Conservation (phyloP, 2,888 invertebrate genomes). For the Ennomos fuscantarius region DNA sequence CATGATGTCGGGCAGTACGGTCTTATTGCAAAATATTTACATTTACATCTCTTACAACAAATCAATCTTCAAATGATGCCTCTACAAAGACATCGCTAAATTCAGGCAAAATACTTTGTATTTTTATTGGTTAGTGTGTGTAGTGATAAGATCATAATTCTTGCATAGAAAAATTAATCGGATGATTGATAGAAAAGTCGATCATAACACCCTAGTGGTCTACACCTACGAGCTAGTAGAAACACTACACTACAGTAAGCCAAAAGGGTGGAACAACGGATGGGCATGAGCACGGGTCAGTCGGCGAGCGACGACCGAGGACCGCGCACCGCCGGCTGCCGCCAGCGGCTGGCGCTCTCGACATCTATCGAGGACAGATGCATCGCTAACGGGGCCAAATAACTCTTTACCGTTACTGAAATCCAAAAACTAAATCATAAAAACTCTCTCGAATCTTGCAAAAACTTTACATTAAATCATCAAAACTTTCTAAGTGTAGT, state of each 20-base stretch:
- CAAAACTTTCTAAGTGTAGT: slow-evolving; percentile 86
- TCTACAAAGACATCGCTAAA: slow-evolving; percentile 82
- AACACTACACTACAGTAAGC: slow-evolving; percentile 83
- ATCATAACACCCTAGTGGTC: slow-evolving; percentile 84
- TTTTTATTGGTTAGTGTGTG: slow-evolving; percentile 77
- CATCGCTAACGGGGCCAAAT: slow-evolving; percentile 86
- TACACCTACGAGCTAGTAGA: slow-evolving; percentile 83
- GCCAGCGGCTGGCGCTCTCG: slow-evolving; percentile 58
- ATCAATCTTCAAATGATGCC: slow-evolving; percentile 77
- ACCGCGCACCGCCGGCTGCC: slow-evolving; percentile 38
- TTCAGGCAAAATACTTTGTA: slow-evolving; percentile 79
- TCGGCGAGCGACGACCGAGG: slow-evolving; percentile 55
- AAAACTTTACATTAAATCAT: slow-evolving; percentile 85
- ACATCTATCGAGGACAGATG: slow-evolving; percentile 85
- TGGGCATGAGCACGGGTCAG: slow-evolving; percentile 47
- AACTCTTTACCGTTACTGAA: slow-evolving; percentile 84
- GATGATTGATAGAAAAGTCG: slow-evolving; percentile 83
- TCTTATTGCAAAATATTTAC: slow-evolving; percentile 78
- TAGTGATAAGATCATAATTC: slow-evolving; percentile 80
- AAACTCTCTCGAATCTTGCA: slow-evolving; percentile 83
- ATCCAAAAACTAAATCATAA: slow-evolving; percentile 85
- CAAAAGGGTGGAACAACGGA: slow-evolving; percentile 82
- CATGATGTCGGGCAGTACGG: slow-evolving; percentile 72
- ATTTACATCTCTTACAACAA: slow-evolving; percentile 77
- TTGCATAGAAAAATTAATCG: slow-evolving; percentile 82